phyloP scores from a whole-genome alignment of 2,888 invertebrate species.

The Standfussiana lucernea region DNA sequence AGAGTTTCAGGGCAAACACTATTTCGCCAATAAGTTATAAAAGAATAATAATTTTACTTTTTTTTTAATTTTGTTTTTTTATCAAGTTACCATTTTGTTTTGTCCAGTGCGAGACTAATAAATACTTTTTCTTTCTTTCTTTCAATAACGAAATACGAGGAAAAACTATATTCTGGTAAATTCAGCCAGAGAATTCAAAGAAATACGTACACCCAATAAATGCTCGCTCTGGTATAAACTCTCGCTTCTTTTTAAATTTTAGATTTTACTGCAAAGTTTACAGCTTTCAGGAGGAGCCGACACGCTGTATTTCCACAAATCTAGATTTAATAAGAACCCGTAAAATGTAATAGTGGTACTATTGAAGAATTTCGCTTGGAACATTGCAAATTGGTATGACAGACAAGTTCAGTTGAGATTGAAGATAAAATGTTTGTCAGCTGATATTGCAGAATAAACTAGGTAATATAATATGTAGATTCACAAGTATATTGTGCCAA shows the following conservation, averaged over 20 bases:
- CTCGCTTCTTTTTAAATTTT: constrained; percentile 42
- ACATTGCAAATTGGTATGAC: constrained; percentile 8
- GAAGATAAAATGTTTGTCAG: constrained; percentile 1
- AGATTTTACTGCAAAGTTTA: constrained; percentile 53
- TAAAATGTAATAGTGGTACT: constrained; percentile 36
- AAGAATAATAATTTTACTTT: too few species aligned
- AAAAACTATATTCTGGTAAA: constrained; percentile 23
- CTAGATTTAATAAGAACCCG: constrained; percentile 41
- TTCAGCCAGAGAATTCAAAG: constrained; percentile 4
- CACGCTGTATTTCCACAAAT: constrained; percentile 25
- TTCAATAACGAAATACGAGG: constrained; percentile 15
- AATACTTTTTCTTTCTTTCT: too few species aligned
- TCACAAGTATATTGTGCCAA: not conserved
- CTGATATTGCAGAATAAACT: not conserved
- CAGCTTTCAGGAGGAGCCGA: constrained; percentile 29
- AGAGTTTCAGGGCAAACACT: not conserved
- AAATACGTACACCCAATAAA: constrained; percentile 35
- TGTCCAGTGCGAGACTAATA: too few species aligned
- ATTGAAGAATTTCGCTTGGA: constrained; percentile 9
- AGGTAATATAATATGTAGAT: not conserved
- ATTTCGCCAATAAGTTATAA: too few species aligned
- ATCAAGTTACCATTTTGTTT: too few species aligned
- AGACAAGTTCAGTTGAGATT: not conserved
- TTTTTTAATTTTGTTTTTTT: too few species aligned
- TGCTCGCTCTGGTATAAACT: constrained; percentile 15